A percentile compares a stretch with the other conserved stretches of the same genome.
Conservation (phyloP, 2,113 vertebrate genomes). For the Perognathus longimembris region DNA sequence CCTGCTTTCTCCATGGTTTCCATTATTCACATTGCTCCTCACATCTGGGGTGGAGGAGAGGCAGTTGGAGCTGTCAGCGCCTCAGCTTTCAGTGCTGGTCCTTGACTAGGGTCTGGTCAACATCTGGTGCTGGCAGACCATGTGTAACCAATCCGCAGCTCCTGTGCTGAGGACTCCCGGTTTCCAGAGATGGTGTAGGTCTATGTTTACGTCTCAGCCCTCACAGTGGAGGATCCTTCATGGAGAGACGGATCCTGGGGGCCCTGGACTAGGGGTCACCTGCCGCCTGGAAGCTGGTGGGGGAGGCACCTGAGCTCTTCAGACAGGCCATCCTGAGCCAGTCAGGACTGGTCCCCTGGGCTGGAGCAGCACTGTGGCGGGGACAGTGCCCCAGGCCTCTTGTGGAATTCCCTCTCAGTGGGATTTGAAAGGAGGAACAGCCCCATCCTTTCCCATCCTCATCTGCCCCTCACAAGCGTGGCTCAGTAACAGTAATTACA, state of each 20-base stretch:
- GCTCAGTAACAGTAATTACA: not conserved
- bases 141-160: not conserved
- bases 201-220: constrained; percentile 30
- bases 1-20: not conserved
- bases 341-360: not conserved
- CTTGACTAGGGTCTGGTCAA: constrained; percentile 39
- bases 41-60: not conserved
- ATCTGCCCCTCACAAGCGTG: not conserved
- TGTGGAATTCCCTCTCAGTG: not conserved
- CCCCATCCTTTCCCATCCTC: not conserved
- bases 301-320: not conserved
- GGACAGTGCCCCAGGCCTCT: fast-evolving
- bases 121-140: not conserved
- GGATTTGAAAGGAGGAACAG: not conserved
- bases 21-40: fast-evolving
- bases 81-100: not conserved
- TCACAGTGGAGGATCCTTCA: not conserved
- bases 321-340: not conserved
- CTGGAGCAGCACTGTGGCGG: no score
- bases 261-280: not conserved
- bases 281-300: not conserved
- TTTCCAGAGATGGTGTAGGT: constrained; percentile 24
- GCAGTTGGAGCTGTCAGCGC: no score
- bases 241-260: not conserved
- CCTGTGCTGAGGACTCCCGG: not conserved